Evolutionary conservation across 2,888 invertebrate species (phyloP).

Genomic region (Agrenia bidenticulata): DNA sequence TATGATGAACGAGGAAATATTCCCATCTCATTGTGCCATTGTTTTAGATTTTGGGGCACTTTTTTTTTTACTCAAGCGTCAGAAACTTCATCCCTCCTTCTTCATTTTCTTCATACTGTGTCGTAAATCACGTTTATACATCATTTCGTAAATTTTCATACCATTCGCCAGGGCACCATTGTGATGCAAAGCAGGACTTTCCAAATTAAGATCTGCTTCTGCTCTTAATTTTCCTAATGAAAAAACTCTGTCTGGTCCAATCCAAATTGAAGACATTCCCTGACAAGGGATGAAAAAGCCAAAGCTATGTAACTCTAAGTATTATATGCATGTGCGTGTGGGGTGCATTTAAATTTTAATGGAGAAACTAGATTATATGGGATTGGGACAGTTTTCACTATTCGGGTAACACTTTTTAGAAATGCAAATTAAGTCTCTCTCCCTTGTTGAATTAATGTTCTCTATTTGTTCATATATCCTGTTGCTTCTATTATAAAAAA

Average conservation of each 20-base stretch:
- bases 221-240: constrained; percentile 9
- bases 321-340: no score
- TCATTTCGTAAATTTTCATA: not conserved
- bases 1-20: constrained; percentile 43
- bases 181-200: constrained; percentile 2
- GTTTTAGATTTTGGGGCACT: constrained; percentile 43
- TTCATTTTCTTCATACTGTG: constrained; percentile 1
- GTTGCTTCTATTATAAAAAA: no score
- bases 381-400: no score
- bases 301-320: no score
- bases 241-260: constrained; percentile 15
- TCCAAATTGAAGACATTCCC: no score
- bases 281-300: no score
- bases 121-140: constrained; percentile 31
- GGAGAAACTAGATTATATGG: no score
- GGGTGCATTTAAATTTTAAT: no score
- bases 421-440: no score
- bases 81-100: constrained; percentile 18
- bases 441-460: no score
- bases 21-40: constrained; percentile 38
- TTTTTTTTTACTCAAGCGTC: constrained; percentile 20
- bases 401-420: no score
- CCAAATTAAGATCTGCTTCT: not conserved
- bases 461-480: no score
- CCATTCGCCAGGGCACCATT: constrained; percentile 8